Percentiles rank a stretch among this genome's conserved stretches.
Evolutionary conservation across 1,140 invertebrate genomes (phyloP).

Genomic region (Latrodectus geometricus): DNA sequence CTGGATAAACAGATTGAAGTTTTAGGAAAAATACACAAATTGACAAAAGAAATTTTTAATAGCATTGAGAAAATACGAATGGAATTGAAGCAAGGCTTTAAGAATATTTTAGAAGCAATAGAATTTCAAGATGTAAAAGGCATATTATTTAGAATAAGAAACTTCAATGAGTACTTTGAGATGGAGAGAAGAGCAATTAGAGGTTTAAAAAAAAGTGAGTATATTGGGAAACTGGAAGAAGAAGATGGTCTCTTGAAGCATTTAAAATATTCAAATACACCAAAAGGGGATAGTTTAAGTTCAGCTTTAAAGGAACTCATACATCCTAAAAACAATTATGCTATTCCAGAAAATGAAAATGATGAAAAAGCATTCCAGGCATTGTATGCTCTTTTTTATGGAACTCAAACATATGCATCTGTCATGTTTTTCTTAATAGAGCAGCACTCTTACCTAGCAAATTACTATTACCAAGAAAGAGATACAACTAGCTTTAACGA

Average conservation of each 20-base stretch:
- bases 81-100: not conserved
- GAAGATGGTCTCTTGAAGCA: no score
- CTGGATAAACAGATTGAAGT: not conserved
- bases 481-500: not conserved
- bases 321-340: no score
- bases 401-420: not conserved
- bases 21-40: not conserved
- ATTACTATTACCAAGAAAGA: constrained; percentile 14
- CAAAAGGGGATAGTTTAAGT: no score
- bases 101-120: not conserved
- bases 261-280: no score
- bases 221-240: no score
- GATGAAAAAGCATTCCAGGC: not conserved
- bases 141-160: not conserved
- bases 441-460: not conserved
- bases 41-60: no score
- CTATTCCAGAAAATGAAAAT: not conserved
- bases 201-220: no score
- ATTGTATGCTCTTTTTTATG: not conserved
- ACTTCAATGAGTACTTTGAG: no score
- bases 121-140: not conserved
- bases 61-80: not conserved
- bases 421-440: constrained; percentile 14
- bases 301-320: no score
- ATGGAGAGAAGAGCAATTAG: no score